Conservation (phyloP, 2,888 invertebrate species). For the Teinopalpus imperialis region DNA sequence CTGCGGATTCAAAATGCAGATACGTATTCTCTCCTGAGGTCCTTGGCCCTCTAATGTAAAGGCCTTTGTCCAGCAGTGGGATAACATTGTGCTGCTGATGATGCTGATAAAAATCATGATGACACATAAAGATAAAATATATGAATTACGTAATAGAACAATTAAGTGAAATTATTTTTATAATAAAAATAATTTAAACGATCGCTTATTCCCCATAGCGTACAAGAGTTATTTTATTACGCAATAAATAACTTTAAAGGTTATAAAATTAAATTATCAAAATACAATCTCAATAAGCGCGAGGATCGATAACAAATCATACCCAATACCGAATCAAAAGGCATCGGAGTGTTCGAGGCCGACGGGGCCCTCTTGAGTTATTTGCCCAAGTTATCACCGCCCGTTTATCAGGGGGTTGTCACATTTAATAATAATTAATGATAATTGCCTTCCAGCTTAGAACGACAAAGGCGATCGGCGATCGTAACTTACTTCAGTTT, state of each 20-base stretch:
- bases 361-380: slow-evolving; percentile 56
- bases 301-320: slow-evolving; percentile 21
- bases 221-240: no score
- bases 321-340: slow-evolving; percentile 14
- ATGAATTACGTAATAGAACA: no score
- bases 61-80: no score
- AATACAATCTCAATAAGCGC: slow-evolving; percentile 12
- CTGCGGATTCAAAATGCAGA: no score
- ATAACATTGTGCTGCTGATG: no score
- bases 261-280: slow-evolving; percentile 12
- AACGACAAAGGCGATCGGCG: slow-evolving; percentile 78
- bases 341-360: slow-evolving; percentile 24
- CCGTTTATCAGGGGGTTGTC: slow-evolving; percentile 77
- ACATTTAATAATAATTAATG: slow-evolving; percentile 82
- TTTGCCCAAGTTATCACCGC: slow-evolving; percentile 76
- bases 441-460: slow-evolving; percentile 80
- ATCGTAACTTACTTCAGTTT: slow-evolving; percentile 80
- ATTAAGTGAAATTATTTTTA: no score
- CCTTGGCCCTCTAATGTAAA: no score
- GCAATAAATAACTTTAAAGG: slow-evolving; percentile 1
- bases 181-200: no score
- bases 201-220: no score
- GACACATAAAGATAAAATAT: no score
- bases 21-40: no score
- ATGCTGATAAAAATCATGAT: no score